Base-by-base conservation (phyloP, 2,888 invertebrate species). In the Rhingia rostrata region DNA sequence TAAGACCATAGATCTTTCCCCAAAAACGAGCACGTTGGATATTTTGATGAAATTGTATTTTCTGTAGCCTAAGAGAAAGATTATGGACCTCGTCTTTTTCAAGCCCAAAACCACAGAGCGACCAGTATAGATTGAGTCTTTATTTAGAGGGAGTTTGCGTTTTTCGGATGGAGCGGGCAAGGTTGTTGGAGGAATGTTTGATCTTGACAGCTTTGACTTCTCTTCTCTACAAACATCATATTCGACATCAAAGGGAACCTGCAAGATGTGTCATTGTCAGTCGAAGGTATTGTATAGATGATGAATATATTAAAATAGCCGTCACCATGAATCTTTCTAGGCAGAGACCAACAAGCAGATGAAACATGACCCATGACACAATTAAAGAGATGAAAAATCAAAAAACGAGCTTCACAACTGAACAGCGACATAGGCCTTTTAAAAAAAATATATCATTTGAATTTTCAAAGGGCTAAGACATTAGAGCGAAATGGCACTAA, bases 1-100 rank as follows among this genome's bases (percentile, higher is more conserved):
- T 93, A 0, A 94, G 93, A 0, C 98, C 97, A 88, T 94, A 95
- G 51, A 98, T 94, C 91, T 97, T 97, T 0, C 98, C 98, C 94
- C 97, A 98, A 91, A 98, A 97, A 87, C 96, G 94, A 14, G 90
- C 90, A 60, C 88, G 88, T 73, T 86, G 61, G 14, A 91, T 88
- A 0, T 87, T 88, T 2, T 88, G 87, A 87, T 90, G 89, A 0
- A 87, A 88, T 33, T 93, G 93, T 4, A 98, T 92, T 89, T 95
- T 94, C 86, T 95, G 94, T 87, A 98, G 93, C 0, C 96, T 93
- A 78, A 96, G 92, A 90, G 95, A 95, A 9, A 98, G 90, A 12
- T 95, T 93, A 87, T 95, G 95, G 88, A 96, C 94, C 90, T 97
- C 97, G 86, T 93, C 93, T 35, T 94, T 93, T 7, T 96, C 95